Base-by-base conservation (phyloP, 2,113 vertebrate species). In the Chaenogobius annularis region DNA sequence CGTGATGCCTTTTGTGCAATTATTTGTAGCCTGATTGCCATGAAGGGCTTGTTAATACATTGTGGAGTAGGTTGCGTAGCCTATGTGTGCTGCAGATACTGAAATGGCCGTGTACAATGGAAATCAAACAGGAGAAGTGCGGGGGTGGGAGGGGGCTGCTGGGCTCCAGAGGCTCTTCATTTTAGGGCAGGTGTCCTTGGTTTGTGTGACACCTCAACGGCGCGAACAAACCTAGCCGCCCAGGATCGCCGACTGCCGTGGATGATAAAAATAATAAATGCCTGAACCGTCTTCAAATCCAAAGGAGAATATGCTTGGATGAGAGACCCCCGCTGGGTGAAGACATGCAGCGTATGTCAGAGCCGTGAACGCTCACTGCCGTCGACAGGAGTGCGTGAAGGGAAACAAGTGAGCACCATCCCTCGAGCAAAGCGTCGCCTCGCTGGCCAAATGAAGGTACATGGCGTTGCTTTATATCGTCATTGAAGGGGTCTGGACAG, bases 121-220 rank as follows among this genome's bases (percentile, higher is more conserved):
- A 68, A 79, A 84, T 74, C 83, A 80, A 56, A 47, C 22, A 26
- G 31, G 47, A 47, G 40, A 44, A 11, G 68, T 77, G 64, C 52
- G 73, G 65, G 23, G 72, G 58, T 50, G 37, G 72, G 20, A 59
- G 72, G 70, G 71, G 72, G 58, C 26, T 81, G 84, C 77, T 62
- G 63, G 48, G 72, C 79, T 79, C 77, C 88, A 81, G 71, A n/a
- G 61, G 75, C 68, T 20, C 75, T 56, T 52, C 68, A 74, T 85
- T 63, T 86, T 80, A 82, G 80, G 44, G 86, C 89, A 91, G 90
- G 88, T 91, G 89, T 88, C 90, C 81, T 80, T 80, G 71, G 23
- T 10, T 63, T 44, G 54, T 58, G 47, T 87, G 87, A 81, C 89
- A 89, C 78, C 76, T 86, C 82, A 76, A 73, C 84, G 77, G 82